Base-by-base conservation (phyloP, 2,888 invertebrate genomes). In the Phasia obesa region DNA sequence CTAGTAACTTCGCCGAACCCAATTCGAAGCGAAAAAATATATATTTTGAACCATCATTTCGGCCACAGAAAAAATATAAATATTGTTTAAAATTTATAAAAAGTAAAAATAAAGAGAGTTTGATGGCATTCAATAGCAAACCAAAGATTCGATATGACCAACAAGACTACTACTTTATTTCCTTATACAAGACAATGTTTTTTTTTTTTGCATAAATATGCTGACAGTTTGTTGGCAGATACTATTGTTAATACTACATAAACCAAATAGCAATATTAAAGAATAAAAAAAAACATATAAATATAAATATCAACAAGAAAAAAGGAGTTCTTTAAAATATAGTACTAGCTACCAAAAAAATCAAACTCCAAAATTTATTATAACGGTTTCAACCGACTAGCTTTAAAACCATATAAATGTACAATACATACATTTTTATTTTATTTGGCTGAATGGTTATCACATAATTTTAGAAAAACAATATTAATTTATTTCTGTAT, bases 221-320 rank as follows among this genome's bases (percentile, higher is more conserved):
- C 17, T 81, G 70, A 81, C 81, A 81, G 71, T 76, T 71, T 69
- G 44, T 70, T 81, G 81, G 65, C 81, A 71, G 35, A 42, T n/a
- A 42, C 53, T 65, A 53, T 71, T 53, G 42, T 57, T 71, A 67
- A 65, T 55, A 71, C 57, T 49, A 1, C 25, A 51, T 42, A 51
- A 71, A 51, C 49, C 27, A 25, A 81, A 70, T 35, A 59, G 7
- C 17, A 31, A 59, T n/a, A 59, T 23, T 17, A 55, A 47, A 7
- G 21, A n/a, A 31, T 47, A 35, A 49, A 42, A 2, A 35, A 4
- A 25, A 35, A 38, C 17, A 57, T 31, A 60, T 9, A 4, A 67
- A 35, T 6, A 31, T 53, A 47, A 35, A 47, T 53, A 60, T 15
- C 3, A 67, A 11, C 7, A 62, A 42, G 42, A 7, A 35, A 71